phyloP scores from a whole-genome alignment of 2,113 vertebrate genomes.

The Meriones unguiculatus region DNA sequence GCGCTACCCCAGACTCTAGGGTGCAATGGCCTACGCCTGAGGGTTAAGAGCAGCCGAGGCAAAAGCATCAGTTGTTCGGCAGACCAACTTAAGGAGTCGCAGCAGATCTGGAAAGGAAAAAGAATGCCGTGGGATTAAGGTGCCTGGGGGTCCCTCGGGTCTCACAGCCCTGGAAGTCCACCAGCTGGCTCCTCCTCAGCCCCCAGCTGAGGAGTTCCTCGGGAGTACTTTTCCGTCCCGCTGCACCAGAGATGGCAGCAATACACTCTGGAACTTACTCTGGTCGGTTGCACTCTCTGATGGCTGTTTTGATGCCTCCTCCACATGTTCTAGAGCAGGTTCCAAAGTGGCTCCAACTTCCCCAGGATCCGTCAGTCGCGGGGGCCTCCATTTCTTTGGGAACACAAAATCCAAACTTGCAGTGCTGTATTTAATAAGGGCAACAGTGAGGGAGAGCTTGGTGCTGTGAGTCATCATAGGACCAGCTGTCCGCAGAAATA shows the following conservation, averaged over 20 bases:
- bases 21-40: not conserved
- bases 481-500: not conserved
- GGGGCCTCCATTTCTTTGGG: constrained; percentile 92
- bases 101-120: not conserved
- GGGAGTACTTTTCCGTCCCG: accelerated
- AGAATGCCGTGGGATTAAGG: not conserved
- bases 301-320: constrained; percentile 95
- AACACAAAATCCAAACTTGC: constrained; percentile 95
- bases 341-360: constrained; percentile 97
- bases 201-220: not conserved
- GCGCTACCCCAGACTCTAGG: not conserved
- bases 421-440: constrained; percentile 90
- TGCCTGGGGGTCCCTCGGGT: not conserved
- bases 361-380: constrained; percentile 94
- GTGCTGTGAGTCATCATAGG: not conserved
- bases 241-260: accelerated
- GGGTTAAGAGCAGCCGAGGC: not conserved
- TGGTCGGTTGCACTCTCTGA: constrained; percentile 97
- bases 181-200: not conserved
- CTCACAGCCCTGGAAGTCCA: not conserved
- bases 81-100: not conserved
- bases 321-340: constrained; percentile 96
- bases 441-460: constrained; percentile 62
- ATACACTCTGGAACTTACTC: constrained; percentile 88
- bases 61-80: not conserved